Evolutionary conservation across 2,797 vertebrate species (phyloP).

Genomic region (Pseudomugil tenellus): DNA sequence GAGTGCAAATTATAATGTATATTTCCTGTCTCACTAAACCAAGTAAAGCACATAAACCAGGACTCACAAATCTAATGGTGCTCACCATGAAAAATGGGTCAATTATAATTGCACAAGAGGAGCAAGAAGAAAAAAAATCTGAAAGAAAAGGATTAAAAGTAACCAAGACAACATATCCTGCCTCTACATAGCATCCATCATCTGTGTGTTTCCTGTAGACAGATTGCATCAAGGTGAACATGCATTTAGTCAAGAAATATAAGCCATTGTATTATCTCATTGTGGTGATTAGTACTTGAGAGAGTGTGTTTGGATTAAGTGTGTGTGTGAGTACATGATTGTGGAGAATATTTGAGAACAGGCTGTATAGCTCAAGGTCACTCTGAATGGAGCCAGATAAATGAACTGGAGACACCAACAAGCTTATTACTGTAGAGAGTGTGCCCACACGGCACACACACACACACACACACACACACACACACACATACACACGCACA

Average conservation of each 20-base stretch:
- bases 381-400: constrained; percentile 64
- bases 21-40: constrained; percentile 15
- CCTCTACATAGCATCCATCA: constrained; percentile 31
- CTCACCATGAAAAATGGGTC: constrained; percentile 24
- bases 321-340: constrained; percentile 3
- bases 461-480: no score
- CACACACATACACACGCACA: no score
- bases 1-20: constrained; percentile 8
- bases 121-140: constrained; percentile 12
- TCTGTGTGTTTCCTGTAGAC: constrained; percentile 3
- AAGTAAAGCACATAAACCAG: constrained; percentile 39
- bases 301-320: background rate
- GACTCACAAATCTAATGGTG: constrained; percentile 20
- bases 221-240: constrained; percentile 13
- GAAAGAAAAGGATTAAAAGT: background rate
- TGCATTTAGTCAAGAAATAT: constrained; percentile 17
- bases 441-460: constrained; percentile 18
- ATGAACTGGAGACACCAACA: constrained; percentile 66
- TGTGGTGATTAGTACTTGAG: constrained; percentile 21
- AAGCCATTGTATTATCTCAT: constrained; percentile 17
- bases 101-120: constrained; percentile 29
- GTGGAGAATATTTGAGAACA: constrained; percentile 41
- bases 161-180: constrained; percentile 14
- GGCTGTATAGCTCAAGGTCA: constrained; percentile 65
- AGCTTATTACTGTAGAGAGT: constrained; percentile 63